Conservation (phyloP, 2,888 invertebrate species). For the Leptodirus hochenwartii region DNA sequence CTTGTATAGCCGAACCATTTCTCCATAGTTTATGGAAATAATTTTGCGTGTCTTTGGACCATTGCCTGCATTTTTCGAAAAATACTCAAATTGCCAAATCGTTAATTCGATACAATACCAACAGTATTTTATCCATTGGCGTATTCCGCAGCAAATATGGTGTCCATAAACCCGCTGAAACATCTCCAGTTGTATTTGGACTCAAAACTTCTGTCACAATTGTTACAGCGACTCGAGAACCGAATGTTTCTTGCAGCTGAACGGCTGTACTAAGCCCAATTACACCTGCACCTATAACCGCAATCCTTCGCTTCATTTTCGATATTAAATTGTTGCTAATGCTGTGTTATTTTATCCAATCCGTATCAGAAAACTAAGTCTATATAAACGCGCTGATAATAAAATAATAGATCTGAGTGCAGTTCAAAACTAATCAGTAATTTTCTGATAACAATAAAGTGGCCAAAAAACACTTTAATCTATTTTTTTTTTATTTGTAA, state of each 20-base stretch:
- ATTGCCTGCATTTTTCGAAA: constrained; percentile 33
- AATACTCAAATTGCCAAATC: constrained; percentile 3
- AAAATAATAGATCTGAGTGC: no score
- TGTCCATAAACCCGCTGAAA: constrained; percentile 57
- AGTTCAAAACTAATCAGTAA: no score
- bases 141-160: constrained; percentile 45
- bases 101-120: neutral
- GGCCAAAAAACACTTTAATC: no score
- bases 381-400: no score
- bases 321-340: no score
- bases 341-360: no score
- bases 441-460: no score
- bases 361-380: no score
- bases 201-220: constrained; percentile 43
- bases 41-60: constrained; percentile 41
- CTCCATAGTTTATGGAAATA: constrained; percentile 41
- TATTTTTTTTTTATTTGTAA: no score
- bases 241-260: constrained; percentile 40
- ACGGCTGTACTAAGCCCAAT: constrained; percentile 53
- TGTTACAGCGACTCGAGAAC: constrained; percentile 32
- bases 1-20: constrained; percentile 30
- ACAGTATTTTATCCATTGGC: constrained; percentile 34
- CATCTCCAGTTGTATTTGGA: constrained; percentile 59
- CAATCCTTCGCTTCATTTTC: constrained; percentile 18
- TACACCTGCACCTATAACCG: constrained; percentile 60